A percentile compares a stretch with the other conserved stretches of the same genome.
Evolutionary conservation across 92 coral and sea anemone species (phyloP).

Genomic region (Siderastrea radians): DNA sequence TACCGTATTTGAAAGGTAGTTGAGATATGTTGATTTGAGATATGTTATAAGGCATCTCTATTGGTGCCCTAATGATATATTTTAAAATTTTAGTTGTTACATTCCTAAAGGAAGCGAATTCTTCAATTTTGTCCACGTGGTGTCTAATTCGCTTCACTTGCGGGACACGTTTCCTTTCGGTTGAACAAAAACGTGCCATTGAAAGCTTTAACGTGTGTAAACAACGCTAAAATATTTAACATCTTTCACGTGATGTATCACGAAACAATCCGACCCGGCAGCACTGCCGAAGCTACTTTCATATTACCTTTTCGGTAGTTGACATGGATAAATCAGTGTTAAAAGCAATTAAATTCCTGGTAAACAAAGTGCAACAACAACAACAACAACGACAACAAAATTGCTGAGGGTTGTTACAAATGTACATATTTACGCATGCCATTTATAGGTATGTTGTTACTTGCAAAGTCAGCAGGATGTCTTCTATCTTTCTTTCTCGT

Average conservation of each 20-base stretch:
- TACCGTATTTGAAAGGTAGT: neutral
- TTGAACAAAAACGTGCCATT: neutral
- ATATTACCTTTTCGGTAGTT: neutral
- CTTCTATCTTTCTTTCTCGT: too few species aligned
- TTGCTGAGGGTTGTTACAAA: neutral
- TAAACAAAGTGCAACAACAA: too few species aligned
- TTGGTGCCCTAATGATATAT: too few species aligned
- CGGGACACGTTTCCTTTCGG: neutral
- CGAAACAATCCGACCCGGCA: neutral
- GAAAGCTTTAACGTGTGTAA: neutral
- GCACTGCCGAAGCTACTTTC: too few species aligned
- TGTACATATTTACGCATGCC: neutral
- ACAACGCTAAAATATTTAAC: neutral
- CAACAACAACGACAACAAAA: too few species aligned
- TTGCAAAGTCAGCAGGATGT: too few species aligned
- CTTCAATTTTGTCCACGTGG: neutral
- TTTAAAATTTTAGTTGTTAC: too few species aligned
- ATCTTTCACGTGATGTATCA: slow-evolving; percentile 3
- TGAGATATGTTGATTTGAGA: too few species aligned
- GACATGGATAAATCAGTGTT: neutral
- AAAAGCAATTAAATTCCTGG: neutral
- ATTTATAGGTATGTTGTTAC: neutral
- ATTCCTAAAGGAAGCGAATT: too few species aligned
- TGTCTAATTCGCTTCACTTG: neutral
- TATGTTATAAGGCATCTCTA: too few species aligned